phyloP scores from a whole-genome alignment of 2,888 invertebrate genomes.

The Calephelis perditalis region DNA sequence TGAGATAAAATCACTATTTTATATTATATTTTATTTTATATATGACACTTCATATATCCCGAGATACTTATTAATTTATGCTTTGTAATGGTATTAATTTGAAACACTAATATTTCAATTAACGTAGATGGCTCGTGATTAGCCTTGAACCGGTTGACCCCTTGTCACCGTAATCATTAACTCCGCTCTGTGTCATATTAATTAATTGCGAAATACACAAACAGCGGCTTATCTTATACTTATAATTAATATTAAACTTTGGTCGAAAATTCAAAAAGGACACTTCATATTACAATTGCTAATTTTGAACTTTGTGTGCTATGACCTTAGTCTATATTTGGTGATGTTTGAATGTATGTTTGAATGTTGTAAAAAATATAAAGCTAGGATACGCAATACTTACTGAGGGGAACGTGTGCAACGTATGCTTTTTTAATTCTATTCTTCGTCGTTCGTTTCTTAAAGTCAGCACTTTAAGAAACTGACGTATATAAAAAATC shows the following conservation, averaged over 20 bases:
- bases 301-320: not conserved
- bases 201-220: not conserved
- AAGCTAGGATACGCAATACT: too few species aligned
- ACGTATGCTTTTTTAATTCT: too few species aligned
- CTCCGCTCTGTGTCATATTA: not conserved
- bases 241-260: not conserved
- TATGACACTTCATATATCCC: too few species aligned
- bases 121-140: not conserved
- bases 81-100: too few species aligned
- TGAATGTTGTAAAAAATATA: too few species aligned
- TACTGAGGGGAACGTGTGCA: too few species aligned
- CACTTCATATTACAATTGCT: constrained; percentile 1
- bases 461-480: too few species aligned
- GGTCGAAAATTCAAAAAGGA: not conserved
- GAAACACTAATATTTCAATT: constrained; percentile 1
- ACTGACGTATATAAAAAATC: too few species aligned
- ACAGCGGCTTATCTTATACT: not conserved
- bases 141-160: not conserved
- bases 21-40: too few species aligned
- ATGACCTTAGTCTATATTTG: not conserved
- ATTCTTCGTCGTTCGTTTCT: too few species aligned
- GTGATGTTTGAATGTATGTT: not conserved
- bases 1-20: too few species aligned
- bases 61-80: not conserved
- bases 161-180: constrained; percentile 1